A percentile compares a stretch with the other conserved stretches of the same genome.
Conservation (phyloP, 2,113 vertebrate species). For the Lutjanus erythropterus region DNA sequence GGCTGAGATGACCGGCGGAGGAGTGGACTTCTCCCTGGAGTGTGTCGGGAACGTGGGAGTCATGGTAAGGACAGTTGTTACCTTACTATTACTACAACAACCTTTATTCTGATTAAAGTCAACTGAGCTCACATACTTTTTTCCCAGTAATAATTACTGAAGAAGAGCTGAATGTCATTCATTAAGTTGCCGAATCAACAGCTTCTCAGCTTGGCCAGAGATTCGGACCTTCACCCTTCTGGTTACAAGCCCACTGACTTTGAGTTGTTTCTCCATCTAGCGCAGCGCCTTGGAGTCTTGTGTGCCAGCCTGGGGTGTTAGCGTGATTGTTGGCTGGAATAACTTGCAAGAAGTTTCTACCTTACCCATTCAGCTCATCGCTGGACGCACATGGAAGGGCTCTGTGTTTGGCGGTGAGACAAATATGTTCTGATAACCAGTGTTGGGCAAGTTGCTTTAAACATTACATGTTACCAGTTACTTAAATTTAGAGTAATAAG, state of each 20-base stretch:
- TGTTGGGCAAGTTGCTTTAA: too few species aligned
- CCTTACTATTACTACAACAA: too few species aligned
- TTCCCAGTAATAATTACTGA: too few species aligned
- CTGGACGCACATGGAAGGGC: conserved; percentile 86
- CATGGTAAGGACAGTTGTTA: conserved; percentile 87
- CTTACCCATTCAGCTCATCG: conserved; percentile 84
- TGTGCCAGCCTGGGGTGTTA: conserved; percentile 85
- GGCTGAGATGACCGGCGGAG: conserved; percentile 84
- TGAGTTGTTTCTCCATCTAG: conserved; percentile 68
- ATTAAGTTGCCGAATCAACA: too few species aligned
- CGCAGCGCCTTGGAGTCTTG: conserved; percentile 86
- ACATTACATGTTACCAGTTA: too few species aligned
- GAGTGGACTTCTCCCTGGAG: conserved; percentile 87
- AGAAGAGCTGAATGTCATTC: too few species aligned
- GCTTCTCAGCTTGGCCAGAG: too few species aligned
- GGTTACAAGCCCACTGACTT: neutral
- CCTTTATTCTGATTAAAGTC: neutral
- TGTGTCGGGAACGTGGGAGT: conserved; percentile 83
- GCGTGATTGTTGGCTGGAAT: conserved; percentile 89
- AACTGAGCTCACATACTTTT: too few species aligned
- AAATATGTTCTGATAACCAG: too few species aligned
- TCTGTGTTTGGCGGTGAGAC: conserved; percentile 84
- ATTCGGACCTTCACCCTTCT: too few species aligned
- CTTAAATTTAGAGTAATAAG: too few species aligned
- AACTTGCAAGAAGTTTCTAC: conserved; percentile 75